phyloP scores from a whole-genome alignment of 2,113 vertebrate genomes.

The Pyrgilauda ruficollis region DNA sequence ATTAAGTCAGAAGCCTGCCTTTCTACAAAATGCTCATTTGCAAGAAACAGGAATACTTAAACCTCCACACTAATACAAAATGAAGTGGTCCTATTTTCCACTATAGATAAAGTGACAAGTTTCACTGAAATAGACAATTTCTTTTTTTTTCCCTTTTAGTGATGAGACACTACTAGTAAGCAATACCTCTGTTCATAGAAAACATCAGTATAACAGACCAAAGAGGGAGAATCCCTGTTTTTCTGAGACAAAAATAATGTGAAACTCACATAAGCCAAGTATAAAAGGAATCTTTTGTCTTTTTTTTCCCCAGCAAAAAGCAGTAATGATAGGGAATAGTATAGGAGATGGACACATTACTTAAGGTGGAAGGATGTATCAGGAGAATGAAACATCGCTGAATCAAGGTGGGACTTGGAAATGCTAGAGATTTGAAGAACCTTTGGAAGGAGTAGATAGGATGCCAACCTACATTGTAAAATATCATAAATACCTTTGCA shows the following conservation, averaged over 20 bases:
- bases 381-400: background rate
- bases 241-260: background rate
- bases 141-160: background rate
- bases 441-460: background rate
- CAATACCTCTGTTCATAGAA: background rate
- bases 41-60: background rate
- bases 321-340: background rate
- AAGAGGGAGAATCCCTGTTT: background rate
- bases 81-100: background rate
- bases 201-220: background rate
- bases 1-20: background rate
- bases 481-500: background rate
- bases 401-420: background rate
- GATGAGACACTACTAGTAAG: background rate
- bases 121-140: background rate
- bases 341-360: background rate
- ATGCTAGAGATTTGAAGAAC: background rate
- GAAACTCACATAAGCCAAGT: background rate
- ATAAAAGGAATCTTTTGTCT: background rate
- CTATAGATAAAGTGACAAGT: background rate
- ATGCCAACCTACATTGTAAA: background rate
- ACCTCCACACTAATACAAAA: background rate
- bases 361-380: background rate
- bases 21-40: background rate
- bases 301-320: background rate